Evolutionary conservation across 1,140 invertebrate species (phyloP).

Genomic region (Drosophila sp.): DNA sequence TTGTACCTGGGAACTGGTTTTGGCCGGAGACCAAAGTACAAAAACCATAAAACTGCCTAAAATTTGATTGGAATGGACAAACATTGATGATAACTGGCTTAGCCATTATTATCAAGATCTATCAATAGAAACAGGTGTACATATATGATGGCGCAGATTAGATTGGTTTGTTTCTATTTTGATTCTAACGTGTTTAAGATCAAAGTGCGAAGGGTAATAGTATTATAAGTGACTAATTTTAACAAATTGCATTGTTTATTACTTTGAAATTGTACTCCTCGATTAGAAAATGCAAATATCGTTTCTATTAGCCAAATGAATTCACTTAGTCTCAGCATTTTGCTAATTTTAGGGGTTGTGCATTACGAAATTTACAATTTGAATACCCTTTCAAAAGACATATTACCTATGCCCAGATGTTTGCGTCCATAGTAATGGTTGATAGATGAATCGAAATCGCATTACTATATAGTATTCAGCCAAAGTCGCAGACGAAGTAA

Average conservation of each 20-base stretch:
- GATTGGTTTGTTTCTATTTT: constrained; percentile 21
- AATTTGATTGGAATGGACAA: constrained; percentile 24
- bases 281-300: not conserved
- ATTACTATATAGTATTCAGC: not conserved
- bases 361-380: not conserved
- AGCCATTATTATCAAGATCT: constrained; percentile 29
- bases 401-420: not conserved
- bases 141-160: constrained; percentile 32
- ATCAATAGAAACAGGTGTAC: not conserved
- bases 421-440: no score
- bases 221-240: constrained; percentile 11
- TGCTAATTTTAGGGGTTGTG: not conserved
- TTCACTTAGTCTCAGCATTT: not conserved
- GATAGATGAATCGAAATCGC: not conserved
- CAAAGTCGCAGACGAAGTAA: not conserved
- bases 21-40: constrained; percentile 32
- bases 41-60: constrained; percentile 26
- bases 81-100: not conserved
- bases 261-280: not conserved
- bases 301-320: not conserved
- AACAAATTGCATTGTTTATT: constrained; percentile 34
- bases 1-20: constrained; percentile 34
- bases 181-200: constrained; percentile 7
- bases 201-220: constrained; percentile 46
- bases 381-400: not conserved